Percentiles rank a stretch among this genome's conserved stretches.
These are phyloP conservation scores for Campoletis sonorensis DNA, from an alignment of 1,140 invertebrate genomes.

Conservation along the genomic window DNA sequence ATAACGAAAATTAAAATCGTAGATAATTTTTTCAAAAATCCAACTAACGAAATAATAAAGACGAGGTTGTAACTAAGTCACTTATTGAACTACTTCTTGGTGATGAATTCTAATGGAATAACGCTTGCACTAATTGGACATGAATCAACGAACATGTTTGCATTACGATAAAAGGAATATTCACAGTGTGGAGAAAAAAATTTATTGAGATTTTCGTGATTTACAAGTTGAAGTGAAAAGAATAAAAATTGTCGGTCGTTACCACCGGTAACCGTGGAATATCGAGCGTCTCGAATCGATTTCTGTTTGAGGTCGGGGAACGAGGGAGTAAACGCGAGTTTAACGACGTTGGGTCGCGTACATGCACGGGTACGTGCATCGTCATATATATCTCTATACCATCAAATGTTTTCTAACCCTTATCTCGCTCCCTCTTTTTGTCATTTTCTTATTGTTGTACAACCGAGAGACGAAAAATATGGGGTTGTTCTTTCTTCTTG, in stretches of 20 bases:
- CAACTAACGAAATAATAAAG: too few species aligned
- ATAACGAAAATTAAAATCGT: too few species aligned
- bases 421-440: background rate
- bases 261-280: slow-evolving; percentile 26
- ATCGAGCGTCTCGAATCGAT: slow-evolving; percentile 41
- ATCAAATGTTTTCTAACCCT: background rate
- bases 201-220: background rate
- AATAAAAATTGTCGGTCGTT: slow-evolving; percentile 27
- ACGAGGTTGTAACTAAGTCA: too few species aligned
- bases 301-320: slow-evolving; percentile 1
- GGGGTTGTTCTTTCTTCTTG: slow-evolving; percentile 4
- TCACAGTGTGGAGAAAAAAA: background rate
- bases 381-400: background rate
- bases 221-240: slow-evolving; percentile 24
- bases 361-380: slow-evolving; percentile 4
- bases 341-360: slow-evolving; percentile 28
- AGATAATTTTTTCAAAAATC: too few species aligned
- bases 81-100: background rate
- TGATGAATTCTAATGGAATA: background rate
- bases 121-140: background rate
- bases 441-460: background rate
- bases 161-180: background rate
- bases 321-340: slow-evolving; percentile 35
- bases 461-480: background rate
- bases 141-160: background rate